Percentiles rank a stretch among this genome's conserved stretches.
These are phyloP conservation scores for Phalacrocorax pelagicus DNA, from an alignment of 2,113 vertebrate genomes.

Conservation along the genomic window DNA sequence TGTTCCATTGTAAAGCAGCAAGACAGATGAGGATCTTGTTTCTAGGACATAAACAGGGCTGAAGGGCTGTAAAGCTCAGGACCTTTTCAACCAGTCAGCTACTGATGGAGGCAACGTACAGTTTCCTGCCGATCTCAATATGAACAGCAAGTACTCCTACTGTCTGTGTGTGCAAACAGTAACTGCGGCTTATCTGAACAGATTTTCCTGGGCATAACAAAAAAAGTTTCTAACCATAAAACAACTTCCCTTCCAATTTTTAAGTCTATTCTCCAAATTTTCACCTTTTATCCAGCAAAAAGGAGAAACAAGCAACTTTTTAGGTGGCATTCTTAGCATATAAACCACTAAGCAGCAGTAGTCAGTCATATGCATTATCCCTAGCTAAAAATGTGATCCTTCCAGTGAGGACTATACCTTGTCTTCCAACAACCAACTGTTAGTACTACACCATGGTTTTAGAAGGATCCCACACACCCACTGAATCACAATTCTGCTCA, in stretches of 20 bases:
- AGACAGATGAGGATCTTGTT: background rate
- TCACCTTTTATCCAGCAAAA: background rate
- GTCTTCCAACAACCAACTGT: rapidly evolving
- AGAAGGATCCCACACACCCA: background rate
- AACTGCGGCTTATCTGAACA: rapidly evolving
- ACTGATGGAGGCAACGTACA: background rate
- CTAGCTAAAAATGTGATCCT: background rate
- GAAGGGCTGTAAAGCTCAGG: background rate
- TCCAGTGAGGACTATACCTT: background rate
- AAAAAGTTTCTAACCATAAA: background rate
- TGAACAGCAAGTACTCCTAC: background rate
- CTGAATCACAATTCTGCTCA: background rate
- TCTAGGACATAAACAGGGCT: background rate
- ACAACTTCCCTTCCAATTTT: background rate
- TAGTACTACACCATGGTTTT: background rate
- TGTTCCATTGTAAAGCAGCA: background rate
- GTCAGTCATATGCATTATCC: background rate
- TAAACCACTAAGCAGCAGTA: background rate
- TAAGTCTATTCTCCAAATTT: background rate
- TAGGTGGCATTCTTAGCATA: background rate
- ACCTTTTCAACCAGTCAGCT: background rate
- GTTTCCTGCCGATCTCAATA: background rate
- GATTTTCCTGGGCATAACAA: background rate
- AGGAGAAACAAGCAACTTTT: background rate
- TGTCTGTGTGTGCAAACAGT: background rate